These are phyloP conservation scores for Varanus salvator DNA, from an alignment of 2,113 vertebrate species.

Conservation along the genomic window DNA sequence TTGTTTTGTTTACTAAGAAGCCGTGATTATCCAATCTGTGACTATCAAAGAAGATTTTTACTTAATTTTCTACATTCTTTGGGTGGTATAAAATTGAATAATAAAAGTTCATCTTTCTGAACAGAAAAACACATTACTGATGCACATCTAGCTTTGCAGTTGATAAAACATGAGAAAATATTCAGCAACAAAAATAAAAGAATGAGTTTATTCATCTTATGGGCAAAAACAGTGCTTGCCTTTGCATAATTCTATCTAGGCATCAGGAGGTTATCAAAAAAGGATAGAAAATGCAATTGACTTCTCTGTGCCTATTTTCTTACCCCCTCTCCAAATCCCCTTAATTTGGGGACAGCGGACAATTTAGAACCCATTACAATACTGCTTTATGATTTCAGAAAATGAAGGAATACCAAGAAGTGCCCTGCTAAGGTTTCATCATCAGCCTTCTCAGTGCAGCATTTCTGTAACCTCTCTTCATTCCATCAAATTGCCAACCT, in stretches of 20 bases:
- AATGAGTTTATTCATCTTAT: constrained; percentile 48
- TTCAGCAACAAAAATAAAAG: constrained; percentile 38
- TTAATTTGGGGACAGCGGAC: constrained; percentile 57
- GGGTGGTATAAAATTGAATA: not conserved
- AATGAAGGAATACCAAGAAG: constrained; percentile 37
- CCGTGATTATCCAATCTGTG: not conserved
- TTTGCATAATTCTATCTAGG: constrained; percentile 59
- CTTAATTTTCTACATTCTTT: constrained; percentile 42
- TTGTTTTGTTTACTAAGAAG: constrained; percentile 13
- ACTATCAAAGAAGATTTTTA: constrained; percentile 25
- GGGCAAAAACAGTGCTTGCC: constrained; percentile 53
- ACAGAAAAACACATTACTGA: constrained; percentile 35
- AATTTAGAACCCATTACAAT: constrained; percentile 48
- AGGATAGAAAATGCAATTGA: constrained; percentile 31
- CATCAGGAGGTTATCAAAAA: constrained; percentile 39
- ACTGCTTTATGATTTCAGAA: constrained; percentile 29
- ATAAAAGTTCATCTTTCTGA: constrained; percentile 43
- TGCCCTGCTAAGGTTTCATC: constrained; percentile 31
- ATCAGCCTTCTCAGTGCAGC: constrained; percentile 52
- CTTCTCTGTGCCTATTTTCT: constrained; percentile 59
- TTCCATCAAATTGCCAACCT: constrained; percentile 53
- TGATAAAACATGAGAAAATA: constrained; percentile 40
- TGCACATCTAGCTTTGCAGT: constrained; percentile 39
- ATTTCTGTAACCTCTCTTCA: constrained; percentile 47
- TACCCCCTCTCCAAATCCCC: not conserved